phyloP scores from a whole-genome alignment of 2,888 invertebrate genomes.

The Halictus ligatus region DNA sequence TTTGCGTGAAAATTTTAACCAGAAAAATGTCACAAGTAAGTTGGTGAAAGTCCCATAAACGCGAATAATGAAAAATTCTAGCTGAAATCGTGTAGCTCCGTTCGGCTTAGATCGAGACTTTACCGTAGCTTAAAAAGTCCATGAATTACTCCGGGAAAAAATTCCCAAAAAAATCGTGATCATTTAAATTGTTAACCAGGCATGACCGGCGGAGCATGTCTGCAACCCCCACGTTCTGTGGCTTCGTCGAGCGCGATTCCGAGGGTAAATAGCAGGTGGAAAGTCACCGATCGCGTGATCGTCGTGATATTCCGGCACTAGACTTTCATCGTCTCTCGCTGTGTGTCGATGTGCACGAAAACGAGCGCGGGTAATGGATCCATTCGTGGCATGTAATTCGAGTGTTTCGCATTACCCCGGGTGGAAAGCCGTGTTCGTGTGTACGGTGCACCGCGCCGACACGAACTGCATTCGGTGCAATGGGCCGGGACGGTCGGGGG shows the following conservation, averaged over 20 bases:
- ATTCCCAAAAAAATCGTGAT: not conserved
- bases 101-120: too few species aligned
- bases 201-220: not conserved
- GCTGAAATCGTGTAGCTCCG: too few species aligned
- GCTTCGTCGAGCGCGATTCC: conserved; percentile 29
- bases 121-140: too few species aligned
- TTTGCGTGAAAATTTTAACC: not conserved
- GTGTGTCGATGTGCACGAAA: conserved; percentile 46
- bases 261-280: conserved; percentile 42
- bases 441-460: conserved; percentile 22
- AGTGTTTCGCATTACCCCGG: conserved; percentile 61
- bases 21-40: too few species aligned
- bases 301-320: conserved; percentile 46
- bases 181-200: not conserved
- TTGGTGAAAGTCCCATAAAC: too few species aligned
- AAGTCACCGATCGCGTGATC: conserved; percentile 62
- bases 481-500: conserved; percentile 47
- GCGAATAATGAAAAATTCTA: too few species aligned
- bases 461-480: conserved; percentile 56
- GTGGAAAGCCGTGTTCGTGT: conserved; percentile 35
- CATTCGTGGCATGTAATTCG: conserved; percentile 65
- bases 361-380: conserved; percentile 58
- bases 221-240: not conserved
- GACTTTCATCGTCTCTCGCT: conserved; percentile 51
- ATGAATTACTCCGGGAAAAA: not conserved